These are phyloP conservation scores for Neotragus moschatus DNA, from an alignment of 2,113 vertebrate species.

Conservation along the genomic window DNA sequence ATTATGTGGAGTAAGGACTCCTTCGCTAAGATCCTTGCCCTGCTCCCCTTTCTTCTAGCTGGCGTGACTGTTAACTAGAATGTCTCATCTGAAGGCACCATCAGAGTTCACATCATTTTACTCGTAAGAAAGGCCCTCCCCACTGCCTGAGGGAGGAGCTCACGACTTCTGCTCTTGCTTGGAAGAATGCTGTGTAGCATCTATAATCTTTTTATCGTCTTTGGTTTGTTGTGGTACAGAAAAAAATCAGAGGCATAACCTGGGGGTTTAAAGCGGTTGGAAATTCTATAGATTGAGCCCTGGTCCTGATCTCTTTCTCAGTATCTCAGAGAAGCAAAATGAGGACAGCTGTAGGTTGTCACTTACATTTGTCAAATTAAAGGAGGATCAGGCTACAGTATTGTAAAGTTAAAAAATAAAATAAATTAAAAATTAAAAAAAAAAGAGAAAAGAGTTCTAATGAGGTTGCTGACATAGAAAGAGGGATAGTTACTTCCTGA, in stretches of 20 bases:
- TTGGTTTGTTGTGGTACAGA: background rate
- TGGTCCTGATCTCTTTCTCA: background rate
- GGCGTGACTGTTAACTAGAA: background rate
- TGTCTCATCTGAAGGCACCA: background rate
- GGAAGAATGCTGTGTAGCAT: background rate
- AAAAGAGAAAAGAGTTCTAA: background rate
- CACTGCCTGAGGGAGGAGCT: background rate
- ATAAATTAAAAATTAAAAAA: no score
- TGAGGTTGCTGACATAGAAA: background rate
- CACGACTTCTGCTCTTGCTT: background rate
- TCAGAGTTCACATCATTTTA: background rate
- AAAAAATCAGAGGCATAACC: background rate
- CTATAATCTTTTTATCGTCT: background rate
- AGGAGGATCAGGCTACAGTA: rapidly evolving
- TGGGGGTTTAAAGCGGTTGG: rapidly evolving
- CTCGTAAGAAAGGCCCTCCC: background rate
- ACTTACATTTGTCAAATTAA: background rate
- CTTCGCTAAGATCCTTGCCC: background rate
- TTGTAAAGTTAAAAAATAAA: no score
- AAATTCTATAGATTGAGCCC: background rate
- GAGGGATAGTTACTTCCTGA: background rate
- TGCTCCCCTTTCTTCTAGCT: background rate
- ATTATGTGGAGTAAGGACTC: background rate
- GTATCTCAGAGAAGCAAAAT: background rate
- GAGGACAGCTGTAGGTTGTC: background rate